Conservation (phyloP, 1,140 invertebrate genomes). For the Dysdera silvatica region DNA sequence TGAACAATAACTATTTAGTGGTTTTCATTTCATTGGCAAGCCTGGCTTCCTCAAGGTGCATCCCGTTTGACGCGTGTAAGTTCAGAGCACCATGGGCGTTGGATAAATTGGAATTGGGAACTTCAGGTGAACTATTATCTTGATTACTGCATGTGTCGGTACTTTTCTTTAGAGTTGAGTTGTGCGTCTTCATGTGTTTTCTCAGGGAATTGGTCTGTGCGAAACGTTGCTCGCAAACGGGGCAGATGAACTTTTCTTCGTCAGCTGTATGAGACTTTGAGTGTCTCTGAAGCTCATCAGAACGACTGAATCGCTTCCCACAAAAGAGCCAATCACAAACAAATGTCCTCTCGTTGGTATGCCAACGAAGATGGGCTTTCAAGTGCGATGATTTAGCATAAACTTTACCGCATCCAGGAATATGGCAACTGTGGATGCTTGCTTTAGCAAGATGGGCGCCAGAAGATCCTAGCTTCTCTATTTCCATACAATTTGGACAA, state of each 20-base stretch:
- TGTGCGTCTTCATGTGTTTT: constrained; percentile 93
- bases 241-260: constrained; percentile 89
- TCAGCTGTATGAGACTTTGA: constrained; percentile 93
- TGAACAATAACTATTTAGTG: no score
- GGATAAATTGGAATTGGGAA: constrained; percentile 8
- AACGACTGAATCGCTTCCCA: constrained; percentile 78
- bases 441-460: constrained; percentile 89
- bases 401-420: constrained; percentile 96
- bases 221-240: constrained; percentile 89
- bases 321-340: constrained; percentile 57
- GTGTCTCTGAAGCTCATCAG: constrained; percentile 95
- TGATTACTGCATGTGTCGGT: constrained; percentile 59
- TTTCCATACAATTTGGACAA: constrained; percentile 96
- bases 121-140: constrained; percentile 61
- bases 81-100: constrained; percentile 48
- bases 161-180: constrained; percentile 39
- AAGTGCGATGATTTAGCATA: constrained; percentile 69
- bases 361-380: constrained; percentile 61
- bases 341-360: constrained; percentile 58
- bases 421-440: constrained; percentile 98
- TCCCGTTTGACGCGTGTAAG: constrained; percentile 7
- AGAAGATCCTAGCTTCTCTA: constrained; percentile 84
- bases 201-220: constrained; percentile 92
- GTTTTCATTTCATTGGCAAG: no score
- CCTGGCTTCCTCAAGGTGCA: no score